Base-by-base conservation (phyloP, 2,113 vertebrate genomes). In the Lates calcarifer region DNA sequence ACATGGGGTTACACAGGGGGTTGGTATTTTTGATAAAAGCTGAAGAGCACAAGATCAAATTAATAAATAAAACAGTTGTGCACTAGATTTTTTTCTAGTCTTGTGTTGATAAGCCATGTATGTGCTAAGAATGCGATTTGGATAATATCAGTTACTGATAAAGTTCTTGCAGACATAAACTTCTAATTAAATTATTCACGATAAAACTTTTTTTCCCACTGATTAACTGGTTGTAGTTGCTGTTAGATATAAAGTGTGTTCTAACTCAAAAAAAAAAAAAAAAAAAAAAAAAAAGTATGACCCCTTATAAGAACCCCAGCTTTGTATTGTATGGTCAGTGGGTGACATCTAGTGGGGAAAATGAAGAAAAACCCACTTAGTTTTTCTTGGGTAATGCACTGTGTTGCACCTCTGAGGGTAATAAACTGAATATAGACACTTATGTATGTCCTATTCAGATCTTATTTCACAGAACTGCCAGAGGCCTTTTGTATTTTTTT, bases 291-390 rank as follows among this genome's bases (percentile, higher is more conserved):
- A n/a, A 43, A 14, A 62, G 17, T 28, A 4, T 80, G 55, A 74
- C 73, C 37, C 31, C 6, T 61, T 6, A 17, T 10, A 5, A n/a
- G 31, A 9, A 0, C 37, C 17, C 15, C 11, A 2, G 35, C 22
- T 69, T 60, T 74, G 13, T n/a, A 84, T 92, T 93, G 29, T 22
- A 47, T 70, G 87, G 77, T 85, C 83, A 79, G 12, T 63, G 73
- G 61, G 60, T 79, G 90, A 92, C 93, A 92, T 90, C 92, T 93
- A 91, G 93, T 86, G 93, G 88, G 0, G 0, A 64, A 55, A 83
- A 76, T 0, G 0, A 33, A 29, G 15, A 45, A 71, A 71, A 64
- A 1, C 51, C 1, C 41, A 83, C 4, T 61, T 41, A 0, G 6
- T 20, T 7, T 65, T 9, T 17, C 3, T 11, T 39, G 2, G 22